Evolutionary conservation across 2,888 invertebrate species (phyloP).

Genomic region (Tiliacea citrago): DNA sequence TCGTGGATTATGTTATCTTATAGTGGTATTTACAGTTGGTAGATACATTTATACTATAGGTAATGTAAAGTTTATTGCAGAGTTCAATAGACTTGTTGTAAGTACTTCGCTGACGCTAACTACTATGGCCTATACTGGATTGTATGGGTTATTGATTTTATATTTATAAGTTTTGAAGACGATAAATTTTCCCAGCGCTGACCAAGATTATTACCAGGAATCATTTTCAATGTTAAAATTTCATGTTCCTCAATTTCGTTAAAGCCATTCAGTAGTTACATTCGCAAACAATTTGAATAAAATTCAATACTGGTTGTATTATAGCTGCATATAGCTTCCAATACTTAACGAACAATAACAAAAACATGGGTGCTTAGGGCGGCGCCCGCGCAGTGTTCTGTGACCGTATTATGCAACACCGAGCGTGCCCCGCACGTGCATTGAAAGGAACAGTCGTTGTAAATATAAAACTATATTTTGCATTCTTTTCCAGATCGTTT

Average conservation of each 20-base stretch:
- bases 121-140: background rate
- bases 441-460: constrained; percentile 31
- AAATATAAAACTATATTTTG: constrained; percentile 7
- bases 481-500: background rate
- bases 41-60: background rate
- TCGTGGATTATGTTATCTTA: background rate
- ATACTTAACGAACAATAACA: constrained; percentile 40
- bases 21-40: background rate
- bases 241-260: background rate
- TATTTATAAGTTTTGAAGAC: background rate
- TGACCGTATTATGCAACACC: constrained; percentile 78
- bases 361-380: constrained; percentile 57
- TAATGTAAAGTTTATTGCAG: background rate
- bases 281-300: constrained; percentile 11
- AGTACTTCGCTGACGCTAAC: no score
- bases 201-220: background rate
- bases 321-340: background rate
- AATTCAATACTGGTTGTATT: background rate
- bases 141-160: background rate
- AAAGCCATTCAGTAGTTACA: background rate
- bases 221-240: background rate
- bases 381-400: constrained; percentile 72
- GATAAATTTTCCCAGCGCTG: background rate
- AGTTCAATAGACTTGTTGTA: background rate
- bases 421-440: constrained; percentile 68